These are phyloP conservation scores for Imbricaverruca yamaguchii DNA, from an alignment of 2,888 invertebrate genomes.

Conservation along the genomic window DNA sequence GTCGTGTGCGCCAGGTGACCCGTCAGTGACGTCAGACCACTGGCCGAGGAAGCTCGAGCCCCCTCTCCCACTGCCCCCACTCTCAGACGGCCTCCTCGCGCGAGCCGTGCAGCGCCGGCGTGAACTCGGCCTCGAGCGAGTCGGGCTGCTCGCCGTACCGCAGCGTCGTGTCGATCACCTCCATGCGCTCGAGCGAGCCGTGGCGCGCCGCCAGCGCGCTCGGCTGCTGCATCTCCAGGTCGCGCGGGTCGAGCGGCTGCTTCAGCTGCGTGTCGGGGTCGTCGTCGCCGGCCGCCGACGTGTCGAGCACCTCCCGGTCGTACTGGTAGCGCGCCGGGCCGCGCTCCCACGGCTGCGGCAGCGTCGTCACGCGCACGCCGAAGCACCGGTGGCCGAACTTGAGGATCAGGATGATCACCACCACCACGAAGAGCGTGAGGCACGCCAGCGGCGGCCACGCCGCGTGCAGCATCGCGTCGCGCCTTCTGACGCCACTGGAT, in stretches of 20 bases:
- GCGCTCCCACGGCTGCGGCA: conserved; percentile 16
- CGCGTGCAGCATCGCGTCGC: background rate
- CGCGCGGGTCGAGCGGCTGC: conserved; percentile 11
- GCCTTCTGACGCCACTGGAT: too few species aligned
- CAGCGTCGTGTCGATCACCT: background rate
- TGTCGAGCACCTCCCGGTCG: conserved; percentile 6
- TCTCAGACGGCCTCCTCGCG: background rate
- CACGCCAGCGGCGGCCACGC: conserved; percentile 11
- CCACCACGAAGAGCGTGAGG: background rate
- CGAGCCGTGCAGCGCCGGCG: background rate
- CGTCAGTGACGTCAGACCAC: too few species aligned
- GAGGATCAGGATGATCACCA: conserved; percentile 9
- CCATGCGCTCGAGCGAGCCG: background rate
- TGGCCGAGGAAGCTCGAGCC: too few species aligned
- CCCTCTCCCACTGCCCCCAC: background rate
- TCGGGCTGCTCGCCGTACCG: background rate
- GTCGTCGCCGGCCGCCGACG: background rate
- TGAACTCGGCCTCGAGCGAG: too few species aligned
- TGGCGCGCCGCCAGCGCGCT: too few species aligned
- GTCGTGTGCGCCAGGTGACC: too few species aligned
- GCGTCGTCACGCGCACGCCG: conserved; percentile 14
- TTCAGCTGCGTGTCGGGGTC: background rate
- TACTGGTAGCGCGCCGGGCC: background rate
- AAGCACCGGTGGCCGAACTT: conserved; percentile 14
- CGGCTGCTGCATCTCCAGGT: background rate